A percentile compares a stretch with the other conserved stretches of the same genome.
Evolutionary conservation across 2,113 vertebrate species (phyloP).

Genomic region (Ia io): DNA sequence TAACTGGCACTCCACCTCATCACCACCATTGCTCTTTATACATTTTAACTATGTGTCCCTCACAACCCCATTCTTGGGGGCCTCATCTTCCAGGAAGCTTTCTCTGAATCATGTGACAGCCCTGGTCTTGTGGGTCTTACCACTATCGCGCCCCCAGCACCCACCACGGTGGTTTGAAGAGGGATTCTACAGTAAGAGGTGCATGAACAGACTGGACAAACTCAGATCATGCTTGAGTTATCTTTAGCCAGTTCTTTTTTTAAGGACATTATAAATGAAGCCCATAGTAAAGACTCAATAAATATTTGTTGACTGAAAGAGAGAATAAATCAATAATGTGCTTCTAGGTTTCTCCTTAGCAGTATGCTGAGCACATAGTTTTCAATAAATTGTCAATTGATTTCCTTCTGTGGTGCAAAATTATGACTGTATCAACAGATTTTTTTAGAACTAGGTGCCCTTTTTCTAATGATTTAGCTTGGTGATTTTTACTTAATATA

Average conservation of each 20-base stretch:
- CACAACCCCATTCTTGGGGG: neutral
- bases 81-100: neutral
- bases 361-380: neutral
- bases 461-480: constrained; percentile 18
- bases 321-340: constrained; percentile 48
- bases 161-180: neutral
- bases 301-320: constrained; percentile 37
- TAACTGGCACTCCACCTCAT: neutral
- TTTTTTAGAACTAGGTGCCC: neutral
- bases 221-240: neutral
- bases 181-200: neutral
- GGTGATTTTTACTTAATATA: neutral
- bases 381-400: constrained; percentile 29
- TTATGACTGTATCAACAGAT: constrained; percentile 27
- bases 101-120: too few relatives aligned
- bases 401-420: constrained; percentile 39
- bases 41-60: neutral
- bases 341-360: neutral
- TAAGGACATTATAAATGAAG: constrained; percentile 34
- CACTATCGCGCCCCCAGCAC: fast-evolving
- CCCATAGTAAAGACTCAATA: constrained; percentile 10
- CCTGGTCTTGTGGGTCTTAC: too few relatives aligned
- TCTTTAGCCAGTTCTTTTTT: neutral
- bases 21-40: neutral
- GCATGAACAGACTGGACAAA: neutral